A percentile compares a stretch with the other conserved stretches of the same genome.
Evolutionary conservation across 2,888 invertebrate genomes (phyloP).

Genomic region (Spodoptera exigua): DNA sequence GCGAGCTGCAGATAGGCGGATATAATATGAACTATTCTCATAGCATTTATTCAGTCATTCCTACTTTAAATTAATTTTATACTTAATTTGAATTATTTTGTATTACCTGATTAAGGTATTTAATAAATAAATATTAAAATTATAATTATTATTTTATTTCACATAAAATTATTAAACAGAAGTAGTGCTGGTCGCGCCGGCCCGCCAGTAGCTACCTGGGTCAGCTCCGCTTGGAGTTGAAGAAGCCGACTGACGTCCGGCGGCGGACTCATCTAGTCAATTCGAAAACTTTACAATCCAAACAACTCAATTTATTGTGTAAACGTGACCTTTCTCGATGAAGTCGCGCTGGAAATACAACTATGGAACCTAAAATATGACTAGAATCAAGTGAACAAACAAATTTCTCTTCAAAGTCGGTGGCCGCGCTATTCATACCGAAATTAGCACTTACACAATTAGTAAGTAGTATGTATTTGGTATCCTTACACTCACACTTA

Average conservation of each 20-base stretch:
- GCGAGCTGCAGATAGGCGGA: constrained; percentile 33
- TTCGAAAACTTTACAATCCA: constrained; percentile 4
- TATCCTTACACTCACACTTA: too few species aligned
- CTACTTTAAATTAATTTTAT: constrained; percentile 67
- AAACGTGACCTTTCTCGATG: not conserved
- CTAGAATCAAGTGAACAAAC: constrained; percentile 31
- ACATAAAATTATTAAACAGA: constrained; percentile 1
- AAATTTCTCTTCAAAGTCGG: too few species aligned
- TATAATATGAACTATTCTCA: constrained; percentile 58
- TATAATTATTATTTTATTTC: constrained; percentile 27
- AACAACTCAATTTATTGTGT: not conserved
- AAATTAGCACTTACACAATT: too few species aligned
- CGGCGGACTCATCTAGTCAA: constrained; percentile 26
- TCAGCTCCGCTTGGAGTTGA: constrained; percentile 32
- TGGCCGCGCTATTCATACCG: too few species aligned
- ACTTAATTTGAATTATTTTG: constrained; percentile 70
- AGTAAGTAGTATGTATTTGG: too few species aligned
- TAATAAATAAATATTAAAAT: constrained; percentile 61
- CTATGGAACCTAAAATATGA: constrained; percentile 13
- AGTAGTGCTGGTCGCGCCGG: constrained; percentile 1
- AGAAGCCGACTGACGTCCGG: constrained; percentile 14
- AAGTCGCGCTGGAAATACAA: not conserved
- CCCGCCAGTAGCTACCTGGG: constrained; percentile 19
- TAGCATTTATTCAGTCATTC: constrained; percentile 82
- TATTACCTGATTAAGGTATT: constrained; percentile 67